Conservation (phyloP, 2,797 vertebrate species). For the Pseudopleuronectes americanus region DNA sequence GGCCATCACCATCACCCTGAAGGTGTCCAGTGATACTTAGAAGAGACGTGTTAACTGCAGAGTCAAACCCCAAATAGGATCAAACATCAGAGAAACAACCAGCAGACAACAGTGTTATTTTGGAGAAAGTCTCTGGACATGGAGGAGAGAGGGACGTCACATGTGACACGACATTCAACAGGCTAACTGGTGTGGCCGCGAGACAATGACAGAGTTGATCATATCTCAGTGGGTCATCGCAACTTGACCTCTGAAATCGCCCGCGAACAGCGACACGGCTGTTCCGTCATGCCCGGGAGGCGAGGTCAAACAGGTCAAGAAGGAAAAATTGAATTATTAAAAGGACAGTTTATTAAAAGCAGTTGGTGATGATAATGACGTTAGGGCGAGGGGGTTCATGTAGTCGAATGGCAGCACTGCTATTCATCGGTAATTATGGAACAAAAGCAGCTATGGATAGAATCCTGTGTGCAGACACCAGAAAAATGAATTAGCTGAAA, state of each 20-base stretch:
- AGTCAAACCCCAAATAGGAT: constrained; percentile 42
- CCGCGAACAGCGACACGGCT: constrained; percentile 57
- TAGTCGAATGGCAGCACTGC: constrained; percentile 37
- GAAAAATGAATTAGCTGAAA: constrained; percentile 36
- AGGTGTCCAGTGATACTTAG: not conserved
- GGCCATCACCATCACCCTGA: too few relatives aligned
- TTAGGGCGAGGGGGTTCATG: constrained; percentile 3
- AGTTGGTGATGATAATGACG: constrained; percentile 40
- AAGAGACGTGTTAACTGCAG: not conserved
- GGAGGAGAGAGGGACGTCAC: constrained; percentile 17
- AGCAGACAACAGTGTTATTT: constrained; percentile 47
- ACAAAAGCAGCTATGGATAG: constrained; percentile 60
- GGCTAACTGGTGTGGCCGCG: constrained; percentile 55
- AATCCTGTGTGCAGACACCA: constrained; percentile 41
- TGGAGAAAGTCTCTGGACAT: not conserved
- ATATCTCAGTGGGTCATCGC: constrained; percentile 35
- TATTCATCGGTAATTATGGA: constrained; percentile 62
- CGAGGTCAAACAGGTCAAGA: constrained; percentile 63
- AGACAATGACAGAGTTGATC: constrained; percentile 41
- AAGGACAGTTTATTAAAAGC: constrained; percentile 66
- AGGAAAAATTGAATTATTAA: constrained; percentile 64
- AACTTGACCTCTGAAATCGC: constrained; percentile 39
- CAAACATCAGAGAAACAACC: not conserved
- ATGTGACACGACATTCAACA: constrained; percentile 61
- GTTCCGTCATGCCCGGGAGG: constrained; percentile 55